These are phyloP conservation scores for Tamandua tetradactyla DNA, from an alignment of 2,797 vertebrate species.

Conservation along the genomic window DNA sequence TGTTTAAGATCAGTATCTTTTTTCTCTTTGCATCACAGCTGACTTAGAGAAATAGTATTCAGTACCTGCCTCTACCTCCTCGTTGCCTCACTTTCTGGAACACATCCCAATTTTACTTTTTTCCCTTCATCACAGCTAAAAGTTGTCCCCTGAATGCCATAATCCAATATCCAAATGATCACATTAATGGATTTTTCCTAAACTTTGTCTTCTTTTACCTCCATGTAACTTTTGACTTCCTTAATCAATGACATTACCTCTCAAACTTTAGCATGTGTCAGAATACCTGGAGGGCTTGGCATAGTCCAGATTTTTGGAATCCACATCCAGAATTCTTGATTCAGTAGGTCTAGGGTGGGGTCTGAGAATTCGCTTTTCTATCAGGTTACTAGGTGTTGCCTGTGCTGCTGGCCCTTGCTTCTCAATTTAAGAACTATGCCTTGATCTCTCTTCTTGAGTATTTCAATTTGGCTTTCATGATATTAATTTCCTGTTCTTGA, in stretches of 20 bases:
- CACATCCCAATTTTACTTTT: not conserved
- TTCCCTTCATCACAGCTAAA: not conserved
- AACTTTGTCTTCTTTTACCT: not conserved
- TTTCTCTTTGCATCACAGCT: constrained; percentile 30
- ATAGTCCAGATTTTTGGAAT: not conserved
- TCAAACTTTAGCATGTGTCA: not conserved
- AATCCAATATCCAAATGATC: not conserved
- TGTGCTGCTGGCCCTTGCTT: not conserved
- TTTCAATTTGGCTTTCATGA: not conserved
- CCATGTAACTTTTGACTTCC: not conserved
- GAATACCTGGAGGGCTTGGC: not conserved
- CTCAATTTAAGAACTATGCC: not conserved
- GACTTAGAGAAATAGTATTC: constrained; percentile 10
- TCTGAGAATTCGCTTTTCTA: not conserved
- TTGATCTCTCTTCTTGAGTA: not conserved
- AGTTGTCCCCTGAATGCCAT: not conserved
- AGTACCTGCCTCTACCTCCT: not conserved
- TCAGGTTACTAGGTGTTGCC: not conserved
- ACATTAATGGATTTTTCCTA: not conserved
- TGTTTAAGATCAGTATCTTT: not conserved
- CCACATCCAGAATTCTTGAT: not conserved
- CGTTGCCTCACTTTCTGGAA: constrained; percentile 17
- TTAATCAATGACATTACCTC: not conserved
- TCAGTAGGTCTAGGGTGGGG: not conserved
- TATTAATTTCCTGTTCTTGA: not conserved